phyloP scores from a whole-genome alignment of 2,797 vertebrate species.

The Hephaestus fuliginosus region DNA sequence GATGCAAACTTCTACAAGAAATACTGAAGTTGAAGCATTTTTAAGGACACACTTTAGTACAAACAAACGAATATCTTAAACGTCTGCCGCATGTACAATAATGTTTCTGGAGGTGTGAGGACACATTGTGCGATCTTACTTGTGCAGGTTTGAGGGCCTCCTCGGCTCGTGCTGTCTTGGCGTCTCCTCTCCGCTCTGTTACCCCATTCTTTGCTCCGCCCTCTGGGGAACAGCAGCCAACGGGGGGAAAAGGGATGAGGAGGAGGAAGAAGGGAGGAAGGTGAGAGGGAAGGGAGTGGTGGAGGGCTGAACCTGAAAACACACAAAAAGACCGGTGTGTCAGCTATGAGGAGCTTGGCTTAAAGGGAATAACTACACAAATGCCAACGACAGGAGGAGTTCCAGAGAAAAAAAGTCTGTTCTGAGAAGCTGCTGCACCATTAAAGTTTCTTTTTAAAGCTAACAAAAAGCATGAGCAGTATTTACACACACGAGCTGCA shows the following conservation, averaged over 20 bases:
- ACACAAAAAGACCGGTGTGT: conserved; percentile 27
- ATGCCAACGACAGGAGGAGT: not conserved
- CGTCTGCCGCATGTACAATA: not conserved
- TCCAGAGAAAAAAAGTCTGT: not conserved
- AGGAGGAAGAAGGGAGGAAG: not conserved
- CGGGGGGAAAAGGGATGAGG: not conserved
- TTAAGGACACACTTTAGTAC: not conserved
- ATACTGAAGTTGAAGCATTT: not conserved
- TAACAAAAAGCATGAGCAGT: not conserved
- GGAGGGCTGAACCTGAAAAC: conserved; percentile 49
- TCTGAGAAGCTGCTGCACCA: not conserved
- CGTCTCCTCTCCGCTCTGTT: conserved; percentile 57
- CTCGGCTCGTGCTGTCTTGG: conserved; percentile 47
- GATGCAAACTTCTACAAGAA: not conserved
- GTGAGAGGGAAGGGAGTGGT: not conserved
- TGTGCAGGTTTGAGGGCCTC: conserved; percentile 65
- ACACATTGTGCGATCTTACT: conserved; percentile 50
- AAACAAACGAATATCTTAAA: not conserved
- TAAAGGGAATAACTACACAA: not conserved
- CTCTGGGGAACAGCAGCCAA: conserved; percentile 50
- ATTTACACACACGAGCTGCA: too few species aligned
- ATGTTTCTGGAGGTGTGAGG: not conserved
- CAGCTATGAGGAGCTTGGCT: not conserved
- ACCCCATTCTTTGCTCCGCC: conserved; percentile 75
- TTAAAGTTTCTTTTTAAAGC: not conserved